phyloP scores from a whole-genome alignment of 2,888 invertebrate species.

The Xestobium rufovillosum region DNA sequence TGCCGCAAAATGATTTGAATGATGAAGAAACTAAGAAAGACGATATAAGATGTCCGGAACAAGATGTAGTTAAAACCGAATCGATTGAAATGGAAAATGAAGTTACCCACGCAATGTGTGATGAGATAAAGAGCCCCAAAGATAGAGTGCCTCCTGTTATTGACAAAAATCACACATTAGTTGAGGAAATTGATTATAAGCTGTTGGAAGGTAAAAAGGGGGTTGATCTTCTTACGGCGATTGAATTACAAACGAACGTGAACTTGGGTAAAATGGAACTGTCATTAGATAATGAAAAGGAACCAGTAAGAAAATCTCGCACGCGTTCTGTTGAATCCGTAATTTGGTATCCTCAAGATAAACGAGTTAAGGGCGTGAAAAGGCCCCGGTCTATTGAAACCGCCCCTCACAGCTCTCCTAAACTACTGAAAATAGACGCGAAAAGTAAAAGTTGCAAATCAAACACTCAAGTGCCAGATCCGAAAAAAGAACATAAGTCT shows the following conservation, averaged over 20 bases:
- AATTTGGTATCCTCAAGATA: constrained; percentile 21
- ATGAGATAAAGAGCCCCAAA: too few relatives aligned
- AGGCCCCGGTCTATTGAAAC: constrained; percentile 29
- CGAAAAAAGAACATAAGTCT: background rate
- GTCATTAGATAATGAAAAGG: constrained; percentile 21
- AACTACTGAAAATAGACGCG: background rate
- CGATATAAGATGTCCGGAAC: too few relatives aligned
- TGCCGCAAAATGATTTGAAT: too few relatives aligned
- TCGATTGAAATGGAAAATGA: background rate
- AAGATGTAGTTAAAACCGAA: background rate
- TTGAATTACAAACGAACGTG: constrained; percentile 34
- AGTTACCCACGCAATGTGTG: background rate
- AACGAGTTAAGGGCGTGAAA: constrained; percentile 29
- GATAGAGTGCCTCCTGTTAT: too few relatives aligned
- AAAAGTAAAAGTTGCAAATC: background rate
- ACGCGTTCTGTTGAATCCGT: constrained; percentile 33
- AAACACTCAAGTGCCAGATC: too few relatives aligned
- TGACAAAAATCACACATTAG: constrained; percentile 24
- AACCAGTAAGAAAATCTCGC: constrained; percentile 29
- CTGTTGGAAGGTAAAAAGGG: constrained; percentile 35
- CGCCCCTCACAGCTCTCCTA: background rate
- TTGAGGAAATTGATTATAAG: constrained; percentile 30
- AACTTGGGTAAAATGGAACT: constrained; percentile 28
- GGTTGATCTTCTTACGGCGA: constrained; percentile 33
- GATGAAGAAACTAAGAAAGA: too few relatives aligned